Conservation (phyloP, 2,113 vertebrate species). For the Heterotilapia buettikoferi region DNA sequence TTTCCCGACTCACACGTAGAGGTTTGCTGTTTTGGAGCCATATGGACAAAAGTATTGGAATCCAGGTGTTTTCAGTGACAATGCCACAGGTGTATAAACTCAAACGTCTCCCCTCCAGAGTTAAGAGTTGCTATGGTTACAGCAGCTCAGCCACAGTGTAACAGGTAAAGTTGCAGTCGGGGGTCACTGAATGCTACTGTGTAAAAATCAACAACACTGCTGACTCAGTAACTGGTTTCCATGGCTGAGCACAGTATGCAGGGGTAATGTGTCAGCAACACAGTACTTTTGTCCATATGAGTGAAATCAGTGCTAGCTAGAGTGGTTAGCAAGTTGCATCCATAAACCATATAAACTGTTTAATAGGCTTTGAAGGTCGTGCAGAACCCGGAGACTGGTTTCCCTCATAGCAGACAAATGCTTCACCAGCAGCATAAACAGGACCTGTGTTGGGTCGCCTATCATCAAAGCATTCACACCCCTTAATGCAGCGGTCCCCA, state of each 20-base stretch:
- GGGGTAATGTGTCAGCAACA: neutral
- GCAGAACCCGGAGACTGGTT: rapidly evolving
- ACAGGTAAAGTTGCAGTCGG: neutral
- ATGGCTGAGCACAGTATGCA: neutral
- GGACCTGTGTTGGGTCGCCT: neutral
- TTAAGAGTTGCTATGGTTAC: neutral
- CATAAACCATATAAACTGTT: neutral
- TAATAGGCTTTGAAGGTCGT: rapidly evolving
- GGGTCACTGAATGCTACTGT: rapidly evolving
- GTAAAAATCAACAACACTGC: neutral
- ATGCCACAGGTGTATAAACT: neutral
- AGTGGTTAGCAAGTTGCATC: neutral
- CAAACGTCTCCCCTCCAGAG: neutral
- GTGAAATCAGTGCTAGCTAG: neutral
- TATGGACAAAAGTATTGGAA: neutral
- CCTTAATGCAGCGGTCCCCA: no score
- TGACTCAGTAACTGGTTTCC: neutral
- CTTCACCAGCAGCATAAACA: neutral
- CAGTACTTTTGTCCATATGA: neutral
- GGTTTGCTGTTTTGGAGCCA: neutral
- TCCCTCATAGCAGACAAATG: rapidly evolving
- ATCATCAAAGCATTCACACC: neutral
- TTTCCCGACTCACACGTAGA: rapidly evolving
- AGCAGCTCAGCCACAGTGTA: neutral
- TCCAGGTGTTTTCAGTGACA: neutral